These are phyloP conservation scores for Machimus atricapillus DNA, from an alignment of 2,888 invertebrate genomes.

Conservation along the genomic window DNA sequence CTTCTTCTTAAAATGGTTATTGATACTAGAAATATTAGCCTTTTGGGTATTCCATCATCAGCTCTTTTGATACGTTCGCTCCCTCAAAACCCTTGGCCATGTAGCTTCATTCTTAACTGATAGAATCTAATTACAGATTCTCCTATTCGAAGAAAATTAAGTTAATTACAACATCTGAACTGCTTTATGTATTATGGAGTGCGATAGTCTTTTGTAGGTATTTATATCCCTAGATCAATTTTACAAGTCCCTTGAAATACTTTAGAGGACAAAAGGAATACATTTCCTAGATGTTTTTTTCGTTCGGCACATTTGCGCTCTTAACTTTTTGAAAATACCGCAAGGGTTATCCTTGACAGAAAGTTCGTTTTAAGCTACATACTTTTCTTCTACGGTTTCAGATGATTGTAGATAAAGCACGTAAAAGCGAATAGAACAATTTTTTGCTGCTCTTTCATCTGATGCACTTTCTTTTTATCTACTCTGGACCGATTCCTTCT, in stretches of 20 bases:
- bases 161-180: not conserved
- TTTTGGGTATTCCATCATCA: not conserved
- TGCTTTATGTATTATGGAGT: not conserved
- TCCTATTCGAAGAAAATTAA: not conserved
- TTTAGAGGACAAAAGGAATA: not conserved
- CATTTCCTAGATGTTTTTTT: not conserved
- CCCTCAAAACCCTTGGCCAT: not conserved
- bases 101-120: not conserved
- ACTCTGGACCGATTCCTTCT: not conserved
- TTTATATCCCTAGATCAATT: not conserved
- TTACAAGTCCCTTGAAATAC: not conserved
- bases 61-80: not conserved
- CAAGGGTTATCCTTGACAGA: not conserved
- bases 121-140: not conserved
- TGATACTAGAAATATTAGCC: not conserved
- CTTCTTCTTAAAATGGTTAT: not conserved
- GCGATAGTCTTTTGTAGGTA: not conserved
- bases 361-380: not conserved
- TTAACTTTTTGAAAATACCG: not conserved
- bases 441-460: not conserved
- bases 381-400: not conserved
- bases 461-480: not conserved
- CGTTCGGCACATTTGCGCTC: not conserved
- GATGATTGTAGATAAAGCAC: not conserved
- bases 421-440: not conserved